Evolutionary conservation across 2,113 vertebrate genomes (phyloP), one percentile per base, ranked within the genome.

Genomic region (Egretta garzetta): DNA sequence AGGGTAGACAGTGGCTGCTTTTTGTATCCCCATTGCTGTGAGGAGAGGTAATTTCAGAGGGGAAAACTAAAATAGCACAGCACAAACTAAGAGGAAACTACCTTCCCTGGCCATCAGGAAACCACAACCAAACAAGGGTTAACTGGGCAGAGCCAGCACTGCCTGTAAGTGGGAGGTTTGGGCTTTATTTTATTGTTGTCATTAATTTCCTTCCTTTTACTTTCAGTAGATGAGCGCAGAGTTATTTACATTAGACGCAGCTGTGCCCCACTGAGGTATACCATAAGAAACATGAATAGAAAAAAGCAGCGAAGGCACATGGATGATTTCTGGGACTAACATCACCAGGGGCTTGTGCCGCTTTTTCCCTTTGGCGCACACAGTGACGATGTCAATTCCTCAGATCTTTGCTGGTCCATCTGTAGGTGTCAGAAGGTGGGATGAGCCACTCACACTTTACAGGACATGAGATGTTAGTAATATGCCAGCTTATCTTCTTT

Each of bases 191-290:
- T 93, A 85, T 91, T 93, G 60, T 93, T 94, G 88, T 80, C 71
- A 88, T 96, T 96, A 66, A 76, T 96, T 96, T 97, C 89, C 84
- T 96, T 93, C 81, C 93, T 96, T 96, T 96, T 91, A 93, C 89
- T 92, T 94, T 96, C 93, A 88, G 66, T 58, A 94, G 86, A 84
- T 32, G 64, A 95, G 43, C 39, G 71, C 52, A 53, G 76, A 80
- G 50, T 80, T 95, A 81, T 88, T 96, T 95, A 92, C 80, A 76
- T 76, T 77, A 84, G 80, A 23, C 37, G 55, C 80, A 91, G 85
- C 74, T 85, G 77, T 87, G 89, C 39, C 53, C 14, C 64, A 53
- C 67, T n/a, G 64, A 92, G 35, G 59, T 83, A 26, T 9, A 73
- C 77, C 28, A 6, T n/a, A 52, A 72, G 49, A 82, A 86, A 89